phyloP scores from a whole-genome alignment of 2,113 vertebrate genomes.

The Morone saxatilis region DNA sequence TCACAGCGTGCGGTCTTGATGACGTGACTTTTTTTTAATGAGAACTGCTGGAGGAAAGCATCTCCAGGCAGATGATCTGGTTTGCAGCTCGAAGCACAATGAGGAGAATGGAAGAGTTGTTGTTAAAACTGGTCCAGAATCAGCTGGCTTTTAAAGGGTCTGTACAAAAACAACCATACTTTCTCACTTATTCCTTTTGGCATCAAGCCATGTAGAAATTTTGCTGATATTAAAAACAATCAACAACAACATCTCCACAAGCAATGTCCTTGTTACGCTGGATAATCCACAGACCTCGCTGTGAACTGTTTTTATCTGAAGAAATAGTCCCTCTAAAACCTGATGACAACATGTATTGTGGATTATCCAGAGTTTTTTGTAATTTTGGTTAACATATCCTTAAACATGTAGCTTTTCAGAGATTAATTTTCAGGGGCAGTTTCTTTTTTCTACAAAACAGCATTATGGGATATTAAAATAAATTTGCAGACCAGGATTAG shows the following conservation, averaged over 20 bases:
- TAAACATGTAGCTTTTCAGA: slow-evolving; percentile 4
- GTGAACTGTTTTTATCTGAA: background rate
- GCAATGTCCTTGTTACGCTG: background rate
- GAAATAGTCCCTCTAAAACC: background rate
- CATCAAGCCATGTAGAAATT: background rate
- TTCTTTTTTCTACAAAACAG: background rate
- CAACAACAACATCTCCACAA: background rate
- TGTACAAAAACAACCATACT: background rate
- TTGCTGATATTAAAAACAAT: background rate
- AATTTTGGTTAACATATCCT: slow-evolving; percentile 27
- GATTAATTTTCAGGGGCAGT: slow-evolving; percentile 32
- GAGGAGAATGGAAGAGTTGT: slow-evolving; percentile 15
- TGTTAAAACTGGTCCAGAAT: slow-evolving; percentile 16
- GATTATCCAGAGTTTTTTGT: slow-evolving; percentile 19
- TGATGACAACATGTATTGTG: slow-evolving; percentile 8
- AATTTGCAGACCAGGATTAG: background rate
- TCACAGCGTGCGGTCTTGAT: slow-evolving; percentile 17
- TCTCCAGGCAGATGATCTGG: slow-evolving; percentile 28
- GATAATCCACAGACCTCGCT: slow-evolving; percentile 18
- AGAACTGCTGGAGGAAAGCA: slow-evolving; percentile 30
- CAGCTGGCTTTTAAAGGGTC: slow-evolving; percentile 1
- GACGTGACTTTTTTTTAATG: slow-evolving; percentile 43
- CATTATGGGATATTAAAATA: slow-evolving; percentile 3
- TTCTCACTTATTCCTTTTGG: background rate
- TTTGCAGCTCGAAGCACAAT: slow-evolving; percentile 20